Percentiles rank a stretch among this genome's conserved stretches.
Evolutionary conservation across 2,888 invertebrate genomes (phyloP).

Genomic region (Ypsolopha sequella): DNA sequence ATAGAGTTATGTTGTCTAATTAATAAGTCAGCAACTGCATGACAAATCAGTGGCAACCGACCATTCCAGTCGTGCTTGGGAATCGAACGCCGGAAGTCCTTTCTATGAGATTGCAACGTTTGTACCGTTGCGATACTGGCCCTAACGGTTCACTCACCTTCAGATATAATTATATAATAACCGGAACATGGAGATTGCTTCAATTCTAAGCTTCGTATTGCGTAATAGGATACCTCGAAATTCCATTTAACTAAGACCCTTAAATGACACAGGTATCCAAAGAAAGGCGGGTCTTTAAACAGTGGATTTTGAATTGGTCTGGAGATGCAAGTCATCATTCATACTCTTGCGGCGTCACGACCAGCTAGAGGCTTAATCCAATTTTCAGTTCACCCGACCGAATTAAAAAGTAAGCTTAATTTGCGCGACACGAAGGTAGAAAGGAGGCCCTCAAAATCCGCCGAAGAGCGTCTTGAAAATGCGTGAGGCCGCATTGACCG

Average conservation of each 20-base stretch:
- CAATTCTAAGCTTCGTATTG: slow-evolving; percentile 50
- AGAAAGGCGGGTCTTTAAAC: background rate
- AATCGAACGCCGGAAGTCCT: slow-evolving; percentile 56
- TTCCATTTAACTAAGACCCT: background rate
- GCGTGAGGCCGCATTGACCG: slow-evolving; percentile 58
- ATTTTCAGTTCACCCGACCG: slow-evolving; percentile 58
- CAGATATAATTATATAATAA: slow-evolving; percentile 25
- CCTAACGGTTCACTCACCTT: slow-evolving; percentile 38
- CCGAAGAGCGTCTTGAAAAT: slow-evolving; percentile 22
- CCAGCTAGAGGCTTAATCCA: slow-evolving; percentile 52
- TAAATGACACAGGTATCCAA: background rate
- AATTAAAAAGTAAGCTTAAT: slow-evolving; percentile 8
- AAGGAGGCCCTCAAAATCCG: background rate
- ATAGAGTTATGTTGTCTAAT: too few relatives aligned
- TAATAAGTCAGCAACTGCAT: too few relatives aligned
- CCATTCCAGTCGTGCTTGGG: slow-evolving; percentile 42
- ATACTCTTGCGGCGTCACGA: slow-evolving; percentile 64
- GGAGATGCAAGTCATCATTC: slow-evolving; percentile 50
- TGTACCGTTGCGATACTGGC: slow-evolving; percentile 39
- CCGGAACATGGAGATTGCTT: slow-evolving; percentile 57
- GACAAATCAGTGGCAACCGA: too few relatives aligned
- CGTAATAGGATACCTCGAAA: slow-evolving; percentile 24
- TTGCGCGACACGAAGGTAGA: background rate
- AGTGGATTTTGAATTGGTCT: slow-evolving; percentile 12
- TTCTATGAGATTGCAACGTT: slow-evolving; percentile 16